Evolutionary conservation across 1,140 invertebrate genomes (phyloP).

Genomic region (Hylaeus volcanicus): DNA sequence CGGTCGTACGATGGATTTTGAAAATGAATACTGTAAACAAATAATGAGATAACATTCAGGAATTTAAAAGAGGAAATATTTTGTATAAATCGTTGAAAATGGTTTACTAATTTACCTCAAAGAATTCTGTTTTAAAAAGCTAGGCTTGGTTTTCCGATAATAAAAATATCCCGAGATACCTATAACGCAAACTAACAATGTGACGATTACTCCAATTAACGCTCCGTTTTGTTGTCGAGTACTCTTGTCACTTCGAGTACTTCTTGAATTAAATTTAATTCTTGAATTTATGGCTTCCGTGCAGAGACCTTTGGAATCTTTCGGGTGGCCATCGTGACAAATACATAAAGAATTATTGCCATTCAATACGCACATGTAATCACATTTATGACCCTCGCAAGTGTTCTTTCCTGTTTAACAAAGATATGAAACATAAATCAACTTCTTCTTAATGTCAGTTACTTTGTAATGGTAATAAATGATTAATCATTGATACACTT

Average conservation of each 20-base stretch:
- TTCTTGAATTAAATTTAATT: slow-evolving; percentile 21
- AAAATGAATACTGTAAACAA: slow-evolving; percentile 73
- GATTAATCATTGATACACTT: not conserved
- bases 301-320: slow-evolving; percentile 30
- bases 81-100: slow-evolving; percentile 11
- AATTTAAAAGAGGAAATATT: not conserved
- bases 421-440: not conserved
- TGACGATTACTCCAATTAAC: slow-evolving; percentile 53
- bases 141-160: slow-evolving; percentile 63
- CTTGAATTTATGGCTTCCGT: not conserved
- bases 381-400: slow-evolving; percentile 80
- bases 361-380: slow-evolving; percentile 81
- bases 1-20: slow-evolving; percentile 74
- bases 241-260: not conserved
- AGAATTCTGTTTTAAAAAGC: slow-evolving; percentile 57
- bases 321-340: slow-evolving; percentile 80
- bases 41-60: slow-evolving; percentile 6
- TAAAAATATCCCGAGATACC: slow-evolving; percentile 57
- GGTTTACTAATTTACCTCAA: slow-evolving; percentile 60
- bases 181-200: slow-evolving; percentile 31
- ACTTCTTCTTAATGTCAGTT: not conserved
- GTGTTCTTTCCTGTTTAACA: slow-evolving; percentile 70
- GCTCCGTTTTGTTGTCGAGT: slow-evolving; percentile 12
- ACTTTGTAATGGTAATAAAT: not conserved
- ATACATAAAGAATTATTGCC: slow-evolving; percentile 80